Percentiles rank a stretch among this genome's conserved stretches.
These are phyloP conservation scores for Alauda arvensis DNA, from an alignment of 2,797 vertebrate species.

Conservation along the genomic window DNA sequence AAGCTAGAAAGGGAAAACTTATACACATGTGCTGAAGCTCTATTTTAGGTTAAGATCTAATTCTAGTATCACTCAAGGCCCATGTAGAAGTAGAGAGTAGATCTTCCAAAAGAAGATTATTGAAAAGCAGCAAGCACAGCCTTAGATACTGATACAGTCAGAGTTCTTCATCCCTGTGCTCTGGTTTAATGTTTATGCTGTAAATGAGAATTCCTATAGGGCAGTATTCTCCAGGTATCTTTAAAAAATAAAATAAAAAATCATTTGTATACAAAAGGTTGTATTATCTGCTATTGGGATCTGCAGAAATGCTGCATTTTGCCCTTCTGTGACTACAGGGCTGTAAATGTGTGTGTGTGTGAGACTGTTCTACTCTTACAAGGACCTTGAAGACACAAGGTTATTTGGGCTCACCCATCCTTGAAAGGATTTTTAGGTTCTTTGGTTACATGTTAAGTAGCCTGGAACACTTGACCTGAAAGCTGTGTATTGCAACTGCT, in stretches of 20 bases:
- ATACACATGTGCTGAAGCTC: neutral
- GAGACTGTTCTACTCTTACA: neutral
- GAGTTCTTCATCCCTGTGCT: neutral
- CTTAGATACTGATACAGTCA: neutral
- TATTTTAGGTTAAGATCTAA: neutral
- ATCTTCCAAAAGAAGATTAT: neutral
- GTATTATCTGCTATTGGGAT: neutral
- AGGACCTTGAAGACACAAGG: neutral
- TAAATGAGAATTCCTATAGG: neutral
- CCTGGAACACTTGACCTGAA: neutral
- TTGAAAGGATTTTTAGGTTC: constrained; percentile 1
- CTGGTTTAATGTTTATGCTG: neutral
- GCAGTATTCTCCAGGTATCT: neutral
- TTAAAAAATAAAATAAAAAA: neutral
- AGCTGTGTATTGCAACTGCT: neutral
- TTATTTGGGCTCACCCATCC: neutral
- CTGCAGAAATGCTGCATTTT: neutral
- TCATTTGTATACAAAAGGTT: neutral
- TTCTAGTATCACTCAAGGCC: neutral
- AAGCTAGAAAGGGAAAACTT: neutral
- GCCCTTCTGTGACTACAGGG: neutral
- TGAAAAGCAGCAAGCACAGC: neutral
- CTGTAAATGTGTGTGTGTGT: neutral
- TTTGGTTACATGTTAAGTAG: neutral
- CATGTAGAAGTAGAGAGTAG: neutral